Conservation (phyloP, 2,797 vertebrate genomes). For the Propithecus perrieri region DNA sequence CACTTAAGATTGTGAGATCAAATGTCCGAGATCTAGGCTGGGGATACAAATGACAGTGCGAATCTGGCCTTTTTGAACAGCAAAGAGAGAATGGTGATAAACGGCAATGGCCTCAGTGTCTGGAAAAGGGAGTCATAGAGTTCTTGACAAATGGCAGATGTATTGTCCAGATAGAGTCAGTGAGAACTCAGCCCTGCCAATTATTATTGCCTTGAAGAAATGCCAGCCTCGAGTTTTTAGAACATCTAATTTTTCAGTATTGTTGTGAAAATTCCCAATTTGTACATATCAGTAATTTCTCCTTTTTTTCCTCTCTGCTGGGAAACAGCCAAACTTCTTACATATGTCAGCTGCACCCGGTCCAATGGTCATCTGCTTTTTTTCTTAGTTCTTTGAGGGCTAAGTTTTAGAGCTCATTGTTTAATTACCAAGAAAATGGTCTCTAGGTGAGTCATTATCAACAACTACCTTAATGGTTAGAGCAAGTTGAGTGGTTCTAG, state of each 20-base stretch:
- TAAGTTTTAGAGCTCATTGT: background rate
- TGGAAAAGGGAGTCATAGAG: rapidly evolving
- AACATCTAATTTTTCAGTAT: too few relatives aligned
- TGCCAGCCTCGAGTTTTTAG: background rate
- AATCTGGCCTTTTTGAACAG: background rate
- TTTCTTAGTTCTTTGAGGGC: background rate
- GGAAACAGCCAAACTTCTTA: background rate
- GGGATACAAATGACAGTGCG: rapidly evolving
- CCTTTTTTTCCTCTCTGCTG: background rate
- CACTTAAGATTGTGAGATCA: rapidly evolving
- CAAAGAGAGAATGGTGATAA: background rate
- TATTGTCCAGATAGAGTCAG: rapidly evolving
- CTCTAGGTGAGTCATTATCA: too few relatives aligned
- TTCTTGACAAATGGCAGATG: background rate
- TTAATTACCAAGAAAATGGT: background rate
- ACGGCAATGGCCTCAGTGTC: background rate
- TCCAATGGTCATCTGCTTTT: background rate
- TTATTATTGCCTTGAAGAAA: background rate
- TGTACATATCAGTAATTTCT: background rate
- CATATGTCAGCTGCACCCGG: background rate
- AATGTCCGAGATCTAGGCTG: background rate
- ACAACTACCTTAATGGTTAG: rapidly evolving
- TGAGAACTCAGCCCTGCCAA: background rate
- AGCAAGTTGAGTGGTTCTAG: background rate
- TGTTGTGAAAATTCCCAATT: background rate